These are phyloP conservation scores for Allacma fusca DNA, from an alignment of 2,888 invertebrate species.

Conservation along the genomic window DNA sequence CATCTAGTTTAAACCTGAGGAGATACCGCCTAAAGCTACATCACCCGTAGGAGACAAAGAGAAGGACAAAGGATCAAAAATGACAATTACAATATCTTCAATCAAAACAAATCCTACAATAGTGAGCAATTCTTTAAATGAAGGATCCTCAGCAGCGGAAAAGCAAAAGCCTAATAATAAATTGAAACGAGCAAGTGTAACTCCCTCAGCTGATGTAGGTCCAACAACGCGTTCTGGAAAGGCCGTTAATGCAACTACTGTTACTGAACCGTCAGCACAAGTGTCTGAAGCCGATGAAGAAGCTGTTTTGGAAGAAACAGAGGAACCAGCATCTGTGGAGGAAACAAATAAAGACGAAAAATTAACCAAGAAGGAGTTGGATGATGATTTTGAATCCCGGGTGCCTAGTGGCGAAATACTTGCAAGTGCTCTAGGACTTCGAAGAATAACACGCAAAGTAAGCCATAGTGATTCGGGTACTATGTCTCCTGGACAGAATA, in stretches of 20 bases:
- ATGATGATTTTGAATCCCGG: slow-evolving; percentile 42
- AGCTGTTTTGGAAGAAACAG: slow-evolving; percentile 45
- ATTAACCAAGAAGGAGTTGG: slow-evolving; percentile 45
- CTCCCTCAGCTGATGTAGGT: slow-evolving; percentile 12
- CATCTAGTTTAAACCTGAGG: slow-evolving; percentile 44
- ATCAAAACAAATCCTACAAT: slow-evolving; percentile 59
- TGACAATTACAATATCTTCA: slow-evolving; percentile 59
- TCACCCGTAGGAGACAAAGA: slow-evolving; percentile 16
- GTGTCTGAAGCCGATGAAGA: slow-evolving; percentile 30
- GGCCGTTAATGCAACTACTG: background rate
- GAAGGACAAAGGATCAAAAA: slow-evolving; percentile 49
- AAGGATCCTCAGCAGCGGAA: slow-evolving; percentile 16
- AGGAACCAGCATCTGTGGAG: slow-evolving; percentile 31
- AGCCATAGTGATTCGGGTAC: slow-evolving; percentile 25
- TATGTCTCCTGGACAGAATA: background rate
- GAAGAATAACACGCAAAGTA: slow-evolving; percentile 38
- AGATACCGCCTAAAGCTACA: slow-evolving; percentile 32
- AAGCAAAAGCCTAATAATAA: background rate
- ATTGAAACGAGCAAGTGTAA: background rate
- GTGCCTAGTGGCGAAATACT: slow-evolving; percentile 53
- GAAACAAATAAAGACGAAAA: slow-evolving; percentile 30
- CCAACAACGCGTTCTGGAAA: slow-evolving; percentile 15
- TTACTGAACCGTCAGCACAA: slow-evolving; percentile 18
- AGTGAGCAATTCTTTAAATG: slow-evolving; percentile 50
- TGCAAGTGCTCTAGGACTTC: slow-evolving; percentile 57